Evolutionary conservation across 2,888 invertebrate genomes (phyloP).

Genomic region (Atethmia centrago): DNA sequence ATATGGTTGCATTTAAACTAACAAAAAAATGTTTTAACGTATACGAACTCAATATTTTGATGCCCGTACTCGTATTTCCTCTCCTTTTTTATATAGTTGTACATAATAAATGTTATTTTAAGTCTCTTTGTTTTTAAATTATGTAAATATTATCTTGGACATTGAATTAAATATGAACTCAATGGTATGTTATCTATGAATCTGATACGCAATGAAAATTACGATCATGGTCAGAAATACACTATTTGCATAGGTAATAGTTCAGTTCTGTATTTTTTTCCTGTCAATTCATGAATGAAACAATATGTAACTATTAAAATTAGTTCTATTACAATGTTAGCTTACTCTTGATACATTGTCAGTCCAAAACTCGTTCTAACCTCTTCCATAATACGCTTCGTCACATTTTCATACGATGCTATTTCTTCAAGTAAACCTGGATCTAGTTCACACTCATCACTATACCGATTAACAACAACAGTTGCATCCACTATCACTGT

Average conservation of each 20-base stretch:
- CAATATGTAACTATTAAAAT: not conserved
- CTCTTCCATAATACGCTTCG: slow-evolving; percentile 85
- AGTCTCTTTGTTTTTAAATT: not conserved
- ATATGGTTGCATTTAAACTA: too few species aligned
- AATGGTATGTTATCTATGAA: not conserved
- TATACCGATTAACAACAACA: slow-evolving; percentile 68
- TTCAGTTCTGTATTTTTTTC: not conserved
- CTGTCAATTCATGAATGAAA: not conserved
- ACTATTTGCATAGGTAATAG: not conserved
- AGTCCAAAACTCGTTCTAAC: slow-evolving; percentile 85
- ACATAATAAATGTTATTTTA: not conserved
- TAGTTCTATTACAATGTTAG: not conserved
- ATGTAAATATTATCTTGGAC: not conserved
- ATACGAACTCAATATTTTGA: too few species aligned
- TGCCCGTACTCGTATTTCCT: too few species aligned
- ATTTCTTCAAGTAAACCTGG: slow-evolving; percentile 86
- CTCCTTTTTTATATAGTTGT: not conserved
- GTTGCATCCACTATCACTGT: slow-evolving; percentile 56
- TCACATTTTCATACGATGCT: slow-evolving; percentile 86
- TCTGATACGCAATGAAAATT: not conserved
- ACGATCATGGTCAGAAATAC: not conserved
- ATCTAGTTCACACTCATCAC: slow-evolving; percentile 68
- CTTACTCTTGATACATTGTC: slow-evolving; percentile 87
- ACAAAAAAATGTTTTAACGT: not conserved
- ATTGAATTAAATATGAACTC: not conserved